phyloP scores from a whole-genome alignment of 2,113 vertebrate species.

The Mesocricetus auratus region DNA sequence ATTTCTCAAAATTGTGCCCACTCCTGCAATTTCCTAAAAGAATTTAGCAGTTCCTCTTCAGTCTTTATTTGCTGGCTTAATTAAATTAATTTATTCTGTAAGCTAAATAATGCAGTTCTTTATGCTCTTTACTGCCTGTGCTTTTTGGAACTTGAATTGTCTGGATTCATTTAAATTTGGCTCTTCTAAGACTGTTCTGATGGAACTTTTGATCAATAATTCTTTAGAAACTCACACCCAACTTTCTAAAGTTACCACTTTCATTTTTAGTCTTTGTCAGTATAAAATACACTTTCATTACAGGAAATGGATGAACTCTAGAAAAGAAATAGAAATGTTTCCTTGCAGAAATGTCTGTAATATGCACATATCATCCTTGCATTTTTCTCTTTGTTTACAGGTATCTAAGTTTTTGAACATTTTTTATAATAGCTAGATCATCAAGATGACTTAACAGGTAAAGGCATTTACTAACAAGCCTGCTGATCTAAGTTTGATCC shows the following conservation, averaged over 20 bases:
- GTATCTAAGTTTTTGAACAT: neutral
- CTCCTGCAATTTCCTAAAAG: neutral
- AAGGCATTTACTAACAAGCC: neutral
- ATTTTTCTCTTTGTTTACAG: neutral
- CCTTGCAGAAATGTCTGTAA: conserved; percentile 1
- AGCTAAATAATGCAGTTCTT: conserved; percentile 38
- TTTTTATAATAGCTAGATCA: neutral
- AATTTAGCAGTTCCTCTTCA: conserved; percentile 4
- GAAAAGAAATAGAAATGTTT: conserved; percentile 45
- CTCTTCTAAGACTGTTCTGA: conserved; percentile 58
- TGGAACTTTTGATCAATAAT: conserved; percentile 56
- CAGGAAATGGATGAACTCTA: conserved; percentile 4
- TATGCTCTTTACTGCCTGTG: conserved; percentile 16
- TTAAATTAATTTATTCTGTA: conserved; percentile 60
- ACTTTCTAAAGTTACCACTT: conserved; percentile 34
- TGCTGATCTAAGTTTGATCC: too few relatives aligned
- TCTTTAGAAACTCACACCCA: conserved; percentile 57
- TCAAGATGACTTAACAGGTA: neutral
- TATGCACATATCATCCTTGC: neutral
- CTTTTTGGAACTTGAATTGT: conserved; percentile 27
- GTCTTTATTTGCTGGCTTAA: conserved; percentile 41
- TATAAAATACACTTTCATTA: conserved; percentile 6
- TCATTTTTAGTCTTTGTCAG: conserved; percentile 39
- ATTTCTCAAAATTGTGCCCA: neutral
- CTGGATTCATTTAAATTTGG: conserved; percentile 59